These are phyloP conservation scores for Tragelaphus strepsiceros DNA, from an alignment of 2,113 vertebrate genomes.

Conservation along the genomic window DNA sequence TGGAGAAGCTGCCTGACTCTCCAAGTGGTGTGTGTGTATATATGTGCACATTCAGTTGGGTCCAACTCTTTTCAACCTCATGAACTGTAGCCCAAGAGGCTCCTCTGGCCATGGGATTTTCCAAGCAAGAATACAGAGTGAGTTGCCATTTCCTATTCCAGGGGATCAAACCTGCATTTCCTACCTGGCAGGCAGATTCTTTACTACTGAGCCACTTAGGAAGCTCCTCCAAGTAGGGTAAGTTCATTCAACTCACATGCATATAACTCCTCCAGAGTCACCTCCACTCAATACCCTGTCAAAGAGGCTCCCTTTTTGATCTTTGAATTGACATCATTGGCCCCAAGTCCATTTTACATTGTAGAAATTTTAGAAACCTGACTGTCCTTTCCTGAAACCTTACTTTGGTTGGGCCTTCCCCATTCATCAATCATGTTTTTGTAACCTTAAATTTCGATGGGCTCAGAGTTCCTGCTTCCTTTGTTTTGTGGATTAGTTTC, in stretches of 20 bases:
- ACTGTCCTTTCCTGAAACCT: background rate
- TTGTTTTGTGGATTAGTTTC: background rate
- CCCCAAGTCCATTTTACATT: background rate
- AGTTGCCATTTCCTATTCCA: background rate
- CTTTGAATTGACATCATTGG: background rate
- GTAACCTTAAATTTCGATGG: background rate
- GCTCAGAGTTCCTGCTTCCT: background rate
- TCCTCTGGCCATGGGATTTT: background rate
- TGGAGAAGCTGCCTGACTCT: background rate
- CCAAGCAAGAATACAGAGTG: background rate
- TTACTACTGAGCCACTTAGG: background rate
- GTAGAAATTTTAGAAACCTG: background rate
- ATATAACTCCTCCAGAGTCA: background rate
- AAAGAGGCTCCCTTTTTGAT: background rate
- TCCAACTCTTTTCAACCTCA: background rate
- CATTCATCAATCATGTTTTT: background rate
- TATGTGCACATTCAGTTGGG: background rate
- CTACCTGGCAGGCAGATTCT: background rate
- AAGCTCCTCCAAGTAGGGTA: background rate
- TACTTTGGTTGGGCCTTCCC: background rate
- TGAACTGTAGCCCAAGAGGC: background rate
- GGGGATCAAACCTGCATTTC: background rate
- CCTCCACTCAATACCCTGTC: background rate
- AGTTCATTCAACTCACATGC: background rate
- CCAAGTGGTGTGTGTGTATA: background rate